Base-by-base conservation (phyloP, 2,797 vertebrate species). In the Sciurus vulgaris region DNA sequence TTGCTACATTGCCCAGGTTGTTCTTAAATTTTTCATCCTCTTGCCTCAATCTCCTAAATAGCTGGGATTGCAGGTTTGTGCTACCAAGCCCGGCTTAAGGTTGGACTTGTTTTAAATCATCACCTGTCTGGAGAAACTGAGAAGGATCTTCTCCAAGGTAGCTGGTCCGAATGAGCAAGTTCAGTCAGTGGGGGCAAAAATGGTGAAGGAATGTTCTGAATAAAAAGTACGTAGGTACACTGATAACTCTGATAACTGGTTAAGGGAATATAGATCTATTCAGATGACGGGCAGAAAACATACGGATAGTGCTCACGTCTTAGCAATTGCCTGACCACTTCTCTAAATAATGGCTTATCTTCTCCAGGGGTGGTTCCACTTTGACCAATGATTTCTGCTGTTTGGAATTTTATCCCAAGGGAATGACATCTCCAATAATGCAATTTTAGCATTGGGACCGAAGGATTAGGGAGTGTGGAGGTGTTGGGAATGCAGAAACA, bases 361-460 rank as follows among this genome's bases (percentile, higher is more conserved):
- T 82, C 85, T 35, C 49, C 54, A n/a, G 70, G 15, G 7, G 10
- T 17, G 4, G 20, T 51, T 86, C 33, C 65, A 49, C 38, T 47
- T 44, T 78, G 14, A 63, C 44, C 63, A 35, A 0, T 41, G 38
- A 11, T 86, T 72, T 38, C 77, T 63, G 38, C 38, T 7, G 0
- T 35, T 59, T 56, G 49, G 67, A 65, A 8, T 49, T 70, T 74
- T 54, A 70, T 79, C 2, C 11, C n/a, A 26, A 8, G 15, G 82
- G 61, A 82, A n/a, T 11, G 61, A 0, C 4, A 33, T 63, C 20
- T n/a, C 35, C 12, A 33, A 24, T 1, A 0, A 18, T 13, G 7
- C 14, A 65, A 30, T 59, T 76, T 76, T 15, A 88, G 63, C 56
- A 14, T 14, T 9, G 7, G 49, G 17, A 24, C 2, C 0, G 0